A percentile compares a stretch with the other conserved stretches of the same genome.
phyloP scores from a whole-genome alignment of 1,140 invertebrate species.

The Procambarus clarkii region DNA sequence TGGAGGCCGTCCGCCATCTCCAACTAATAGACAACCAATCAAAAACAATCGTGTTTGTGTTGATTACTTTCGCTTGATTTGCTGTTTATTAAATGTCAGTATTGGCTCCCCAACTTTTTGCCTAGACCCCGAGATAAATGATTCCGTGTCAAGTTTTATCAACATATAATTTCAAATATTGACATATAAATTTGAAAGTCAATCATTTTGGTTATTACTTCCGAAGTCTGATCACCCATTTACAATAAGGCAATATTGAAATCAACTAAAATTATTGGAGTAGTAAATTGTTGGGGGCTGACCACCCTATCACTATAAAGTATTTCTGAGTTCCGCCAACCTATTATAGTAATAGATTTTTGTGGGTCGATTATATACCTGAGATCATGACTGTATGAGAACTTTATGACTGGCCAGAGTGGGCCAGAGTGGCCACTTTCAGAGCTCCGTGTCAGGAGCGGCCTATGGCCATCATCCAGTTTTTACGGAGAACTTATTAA shows the following conservation, averaged over 20 bases:
- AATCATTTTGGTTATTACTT: neutral
- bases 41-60: neutral
- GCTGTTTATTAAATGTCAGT: slow-evolving; percentile 6
- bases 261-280: neutral
- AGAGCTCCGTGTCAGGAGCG: too few species aligned
- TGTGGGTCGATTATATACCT: too few species aligned
- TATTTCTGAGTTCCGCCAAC: too few species aligned
- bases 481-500: too few species aligned
- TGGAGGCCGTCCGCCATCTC: neutral
- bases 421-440: neutral
- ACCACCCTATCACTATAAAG: too few species aligned
- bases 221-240: neutral
- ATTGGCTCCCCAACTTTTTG: neutral
- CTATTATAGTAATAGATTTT: too few species aligned
- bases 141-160: neutral
- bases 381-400: too few species aligned
- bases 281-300: neutral
- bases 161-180: neutral
- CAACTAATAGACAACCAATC: neutral
- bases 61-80: slow-evolving; percentile 5
- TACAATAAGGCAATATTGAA: neutral
- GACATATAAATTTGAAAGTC: neutral
- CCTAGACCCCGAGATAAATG: neutral
- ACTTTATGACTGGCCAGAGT: neutral
- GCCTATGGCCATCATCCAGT: too few species aligned